phyloP scores from a whole-genome alignment of 2,888 invertebrate species.

The Latrodectus elegans region DNA sequence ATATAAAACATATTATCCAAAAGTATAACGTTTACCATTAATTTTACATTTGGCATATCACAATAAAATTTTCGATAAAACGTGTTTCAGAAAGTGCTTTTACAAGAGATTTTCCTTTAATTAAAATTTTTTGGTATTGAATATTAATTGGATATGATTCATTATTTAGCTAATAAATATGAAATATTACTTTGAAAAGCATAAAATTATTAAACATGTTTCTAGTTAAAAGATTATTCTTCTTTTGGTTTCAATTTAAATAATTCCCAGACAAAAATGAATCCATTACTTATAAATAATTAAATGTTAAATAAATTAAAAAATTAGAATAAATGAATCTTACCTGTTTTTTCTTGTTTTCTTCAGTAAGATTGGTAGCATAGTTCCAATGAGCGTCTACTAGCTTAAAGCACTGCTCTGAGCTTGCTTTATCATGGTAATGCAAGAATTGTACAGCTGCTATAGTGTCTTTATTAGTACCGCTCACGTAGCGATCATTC shows the following conservation, averaged over 20 bases:
- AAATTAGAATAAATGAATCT: not conserved
- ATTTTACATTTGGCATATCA: no score
- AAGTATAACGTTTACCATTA: no score
- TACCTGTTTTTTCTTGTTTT: constrained; percentile 66
- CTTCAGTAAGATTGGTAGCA: constrained; percentile 62
- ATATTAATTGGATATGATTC: not conserved
- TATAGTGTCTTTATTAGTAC: constrained; percentile 48
- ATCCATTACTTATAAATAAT: not conserved
- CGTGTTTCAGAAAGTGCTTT: no score
- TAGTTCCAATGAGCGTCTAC: constrained; percentile 66
- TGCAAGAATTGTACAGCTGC: constrained; percentile 60
- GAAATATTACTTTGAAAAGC: not conserved
- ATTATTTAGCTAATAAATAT: not conserved
- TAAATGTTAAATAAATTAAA: not conserved
- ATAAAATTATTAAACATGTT: no score
- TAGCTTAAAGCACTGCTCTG: constrained; percentile 58
- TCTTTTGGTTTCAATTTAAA: no score
- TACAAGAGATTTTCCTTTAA: not conserved
- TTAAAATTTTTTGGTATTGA: not conserved
- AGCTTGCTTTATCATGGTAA: constrained; percentile 53
- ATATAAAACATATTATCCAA: no score
- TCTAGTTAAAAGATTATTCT: no score
- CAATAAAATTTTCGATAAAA: no score
- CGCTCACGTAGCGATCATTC: constrained; percentile 58
- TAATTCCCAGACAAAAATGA: no score